A percentile compares a stretch with the other conserved stretches of the same genome.
phyloP scores from a whole-genome alignment of 1,140 invertebrate species.

The Sycophaga agraensis region DNA sequence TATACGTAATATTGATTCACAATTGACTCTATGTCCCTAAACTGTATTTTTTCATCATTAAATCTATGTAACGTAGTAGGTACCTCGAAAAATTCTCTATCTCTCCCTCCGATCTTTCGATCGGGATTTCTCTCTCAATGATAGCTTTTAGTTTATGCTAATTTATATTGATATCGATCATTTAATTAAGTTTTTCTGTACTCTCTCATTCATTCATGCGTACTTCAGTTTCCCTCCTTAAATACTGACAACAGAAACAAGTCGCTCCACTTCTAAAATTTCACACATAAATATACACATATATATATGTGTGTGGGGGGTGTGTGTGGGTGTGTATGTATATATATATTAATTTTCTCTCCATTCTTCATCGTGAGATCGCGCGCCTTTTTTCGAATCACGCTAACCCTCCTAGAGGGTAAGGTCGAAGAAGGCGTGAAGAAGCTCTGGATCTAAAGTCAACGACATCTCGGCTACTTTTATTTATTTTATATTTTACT shows the following conservation, averaged over 20 bases:
- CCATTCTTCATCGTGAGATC: neutral
- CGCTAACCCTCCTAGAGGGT: conserved; percentile 1
- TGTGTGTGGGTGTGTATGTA: neutral
- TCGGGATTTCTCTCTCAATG: conserved; percentile 29
- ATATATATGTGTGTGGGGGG: too few species aligned
- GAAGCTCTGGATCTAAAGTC: conserved; percentile 17
- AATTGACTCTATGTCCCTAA: conserved; percentile 47
- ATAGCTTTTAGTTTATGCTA: conserved; percentile 3
- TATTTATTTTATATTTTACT: conserved; percentile 8
- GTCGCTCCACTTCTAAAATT: neutral
- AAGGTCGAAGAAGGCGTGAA: conserved; percentile 24
- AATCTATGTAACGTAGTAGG: conserved; percentile 38
- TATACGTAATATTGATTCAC: conserved; percentile 44
- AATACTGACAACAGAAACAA: neutral
- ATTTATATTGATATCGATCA: conserved; percentile 1
- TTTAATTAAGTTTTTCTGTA: conserved; percentile 7
- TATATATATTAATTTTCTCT: neutral
- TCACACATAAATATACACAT: too few species aligned
- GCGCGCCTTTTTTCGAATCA: conserved; percentile 4
- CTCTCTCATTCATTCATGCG: conserved; percentile 24
- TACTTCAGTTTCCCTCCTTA: neutral
- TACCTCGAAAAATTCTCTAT: conserved; percentile 26
- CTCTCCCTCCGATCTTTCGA: conserved; percentile 15
- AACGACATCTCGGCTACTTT: neutral
- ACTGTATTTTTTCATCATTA: conserved; percentile 18